A percentile compares a stretch with the other conserved stretches of the same genome.
Evolutionary conservation across 1,140 invertebrate species (phyloP).

Genomic region (Anadara kagoshimensis): DNA sequence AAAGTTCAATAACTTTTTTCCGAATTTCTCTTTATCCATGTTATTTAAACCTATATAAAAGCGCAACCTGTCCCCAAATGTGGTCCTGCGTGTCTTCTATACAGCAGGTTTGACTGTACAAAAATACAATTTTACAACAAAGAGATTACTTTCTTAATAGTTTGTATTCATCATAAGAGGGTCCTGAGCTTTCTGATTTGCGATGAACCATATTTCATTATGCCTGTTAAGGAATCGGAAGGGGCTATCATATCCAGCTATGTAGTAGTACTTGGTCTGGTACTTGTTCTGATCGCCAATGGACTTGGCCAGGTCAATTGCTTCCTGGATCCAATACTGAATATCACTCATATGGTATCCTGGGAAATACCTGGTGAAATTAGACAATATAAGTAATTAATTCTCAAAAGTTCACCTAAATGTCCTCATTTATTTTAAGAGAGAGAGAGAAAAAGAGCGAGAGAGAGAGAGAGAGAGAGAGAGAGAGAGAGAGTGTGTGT

Average conservation of each 20-base stretch:
- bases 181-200: constrained; percentile 4
- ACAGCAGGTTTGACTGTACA: too few relatives aligned
- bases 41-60: too few relatives aligned
- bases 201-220: constrained; percentile 67
- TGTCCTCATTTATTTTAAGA: not conserved
- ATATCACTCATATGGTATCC: constrained; percentile 1
- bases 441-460: not conserved
- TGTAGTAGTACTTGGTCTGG: constrained; percentile 46
- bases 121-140: too few relatives aligned
- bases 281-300: constrained; percentile 37
- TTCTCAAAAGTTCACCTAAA: too few relatives aligned
- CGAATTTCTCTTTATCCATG: too few relatives aligned
- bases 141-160: too few relatives aligned
- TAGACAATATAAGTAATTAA: not conserved
- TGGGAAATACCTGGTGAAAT: not conserved
- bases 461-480: not conserved
- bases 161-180: too few relatives aligned
- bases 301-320: constrained; percentile 30
- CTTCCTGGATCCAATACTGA: constrained; percentile 43
- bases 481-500: not conserved
- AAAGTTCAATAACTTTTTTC: too few relatives aligned
- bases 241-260: constrained; percentile 65
- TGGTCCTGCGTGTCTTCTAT: too few relatives aligned
- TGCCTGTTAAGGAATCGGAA: constrained; percentile 58
- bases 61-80: too few relatives aligned